Conservation (phyloP, 2,113 vertebrate species). For the Entomyzon cyanotis region DNA sequence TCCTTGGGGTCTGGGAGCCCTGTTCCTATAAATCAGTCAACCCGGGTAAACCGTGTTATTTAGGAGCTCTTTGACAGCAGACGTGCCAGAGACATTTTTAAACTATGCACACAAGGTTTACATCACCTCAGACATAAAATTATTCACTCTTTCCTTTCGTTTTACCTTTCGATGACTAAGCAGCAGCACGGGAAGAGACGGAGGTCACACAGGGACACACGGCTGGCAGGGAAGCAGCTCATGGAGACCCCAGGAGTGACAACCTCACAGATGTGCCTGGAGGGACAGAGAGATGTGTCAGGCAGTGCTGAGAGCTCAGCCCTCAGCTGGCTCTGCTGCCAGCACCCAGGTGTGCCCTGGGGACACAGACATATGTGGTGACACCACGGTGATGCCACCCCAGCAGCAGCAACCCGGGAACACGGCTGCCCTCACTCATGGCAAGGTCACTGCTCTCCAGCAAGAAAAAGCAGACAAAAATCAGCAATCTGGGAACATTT, state of each 20-base stretch:
- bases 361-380: fast-evolving
- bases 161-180: background rate
- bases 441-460: fast-evolving
- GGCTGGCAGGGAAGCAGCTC: fast-evolving
- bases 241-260: fast-evolving
- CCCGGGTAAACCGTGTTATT: constrained; percentile 8
- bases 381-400: background rate
- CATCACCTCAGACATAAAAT: background rate
- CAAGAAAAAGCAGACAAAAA: fast-evolving
- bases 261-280: background rate
- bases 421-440: fast-evolving
- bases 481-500: fast-evolving
- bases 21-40: constrained; percentile 35
- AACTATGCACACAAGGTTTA: background rate
- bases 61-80: constrained; percentile 26
- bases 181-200: fast-evolving
- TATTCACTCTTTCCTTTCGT: fast-evolving
- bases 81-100: background rate
- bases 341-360: background rate
- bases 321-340: fast-evolving
- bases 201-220: fast-evolving
- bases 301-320: fast-evolving
- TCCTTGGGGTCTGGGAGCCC: constrained; percentile 42
- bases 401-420: background rate
- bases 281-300: fast-evolving